Evolutionary conservation across 2,113 vertebrate species (phyloP).

Genomic region (Sceloporus tristichus): DNA sequence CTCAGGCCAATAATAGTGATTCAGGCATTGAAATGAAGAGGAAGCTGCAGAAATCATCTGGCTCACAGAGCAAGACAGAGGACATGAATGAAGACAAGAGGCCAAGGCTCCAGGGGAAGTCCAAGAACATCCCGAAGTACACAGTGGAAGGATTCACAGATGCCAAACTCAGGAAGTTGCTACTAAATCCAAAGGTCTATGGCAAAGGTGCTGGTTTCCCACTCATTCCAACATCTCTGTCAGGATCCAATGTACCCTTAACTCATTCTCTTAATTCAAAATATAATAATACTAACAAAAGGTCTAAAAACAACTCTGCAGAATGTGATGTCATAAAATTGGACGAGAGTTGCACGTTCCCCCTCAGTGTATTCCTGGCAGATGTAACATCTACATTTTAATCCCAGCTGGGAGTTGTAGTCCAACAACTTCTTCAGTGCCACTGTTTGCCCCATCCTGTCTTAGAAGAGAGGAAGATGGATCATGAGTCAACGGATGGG

Average conservation of each 20-base stretch:
- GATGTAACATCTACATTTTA: no score
- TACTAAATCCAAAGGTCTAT: slow-evolving; percentile 7
- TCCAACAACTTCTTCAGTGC: no score
- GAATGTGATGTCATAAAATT: no score
- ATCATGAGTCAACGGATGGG: no score
- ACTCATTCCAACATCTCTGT: not conserved
- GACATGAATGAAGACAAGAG: slow-evolving; percentile 95
- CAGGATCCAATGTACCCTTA: not conserved
- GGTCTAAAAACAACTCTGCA: no score
- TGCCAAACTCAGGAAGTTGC: slow-evolving; percentile 96
- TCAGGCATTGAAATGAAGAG: slow-evolving; percentile 95
- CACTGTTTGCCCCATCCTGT: no score
- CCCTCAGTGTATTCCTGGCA: no score
- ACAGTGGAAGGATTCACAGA: slow-evolving; percentile 97
- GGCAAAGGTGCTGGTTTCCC: not conserved
- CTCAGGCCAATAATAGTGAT: slow-evolving; percentile 95
- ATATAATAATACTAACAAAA: no score
- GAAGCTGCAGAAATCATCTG: slow-evolving; percentile 90
- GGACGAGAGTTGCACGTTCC: no score
- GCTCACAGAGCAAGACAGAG: slow-evolving; percentile 94
- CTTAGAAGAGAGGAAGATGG: no score
- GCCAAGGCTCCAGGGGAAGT: slow-evolving; percentile 92
- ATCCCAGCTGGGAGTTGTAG: no score
- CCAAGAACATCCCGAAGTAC: slow-evolving; percentile 92
- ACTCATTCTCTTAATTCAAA: no score